phyloP scores from a whole-genome alignment of 2,888 invertebrate genomes.

The Caenorhabditis uteleia region DNA sequence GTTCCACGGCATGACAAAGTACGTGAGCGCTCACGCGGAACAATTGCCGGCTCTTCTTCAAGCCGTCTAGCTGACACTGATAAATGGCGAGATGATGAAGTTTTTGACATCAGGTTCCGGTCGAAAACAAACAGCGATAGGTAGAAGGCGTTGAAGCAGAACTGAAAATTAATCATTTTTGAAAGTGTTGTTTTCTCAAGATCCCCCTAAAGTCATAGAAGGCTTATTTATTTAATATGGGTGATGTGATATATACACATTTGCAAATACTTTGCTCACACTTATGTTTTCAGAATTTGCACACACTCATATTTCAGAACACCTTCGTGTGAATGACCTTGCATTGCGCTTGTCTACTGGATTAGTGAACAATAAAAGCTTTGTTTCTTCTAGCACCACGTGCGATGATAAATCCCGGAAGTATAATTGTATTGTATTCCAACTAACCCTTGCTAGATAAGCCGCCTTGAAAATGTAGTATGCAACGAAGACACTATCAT shows the following conservation, averaged over 20 bases:
- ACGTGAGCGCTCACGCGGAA: conserved; percentile 52
- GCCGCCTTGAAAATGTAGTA: conserved; percentile 34
- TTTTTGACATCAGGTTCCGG: conserved; percentile 59
- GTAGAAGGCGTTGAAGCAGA: conserved; percentile 65
- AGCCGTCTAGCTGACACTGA: conserved; percentile 48
- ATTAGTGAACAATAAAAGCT: no score
- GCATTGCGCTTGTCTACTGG: no score
- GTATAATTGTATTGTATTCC: neutral
- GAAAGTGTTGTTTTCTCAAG: no score
- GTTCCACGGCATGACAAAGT: conserved; percentile 59
- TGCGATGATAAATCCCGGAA: neutral
- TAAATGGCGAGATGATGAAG: conserved; percentile 60
- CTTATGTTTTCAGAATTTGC: no score
- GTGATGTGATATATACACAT: no score
- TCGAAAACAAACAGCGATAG: conserved; percentile 63
- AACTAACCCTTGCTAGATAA: conserved; percentile 38
- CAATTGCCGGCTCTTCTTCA: conserved; percentile 59
- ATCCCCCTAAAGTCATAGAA: neutral
- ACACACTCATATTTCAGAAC: no score
- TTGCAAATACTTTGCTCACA: no score
- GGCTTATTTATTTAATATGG: no score
- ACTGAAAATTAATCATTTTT: conserved; percentile 50
- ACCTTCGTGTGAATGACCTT: no score
- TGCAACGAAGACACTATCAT: conserved; percentile 15
- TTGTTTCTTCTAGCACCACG: no score